These are phyloP conservation scores for Sakesphorus luctuosus DNA, from an alignment of 2,113 vertebrate genomes.

Conservation along the genomic window DNA sequence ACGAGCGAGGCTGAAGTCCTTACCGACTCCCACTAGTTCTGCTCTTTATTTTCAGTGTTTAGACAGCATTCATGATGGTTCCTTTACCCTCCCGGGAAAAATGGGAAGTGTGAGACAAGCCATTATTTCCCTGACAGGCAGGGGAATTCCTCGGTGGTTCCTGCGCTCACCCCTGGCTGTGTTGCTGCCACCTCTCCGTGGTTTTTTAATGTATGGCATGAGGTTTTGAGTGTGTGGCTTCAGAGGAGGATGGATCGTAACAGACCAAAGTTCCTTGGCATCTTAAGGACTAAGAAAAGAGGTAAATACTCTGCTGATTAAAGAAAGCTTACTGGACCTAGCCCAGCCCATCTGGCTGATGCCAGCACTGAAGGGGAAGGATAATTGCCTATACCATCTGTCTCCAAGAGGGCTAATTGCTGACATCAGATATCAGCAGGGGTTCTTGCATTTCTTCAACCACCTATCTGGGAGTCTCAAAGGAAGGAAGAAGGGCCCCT, in stretches of 20 bases:
- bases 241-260: background rate
- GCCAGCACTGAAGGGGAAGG: slow-evolving; percentile 49
- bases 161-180: background rate
- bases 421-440: slow-evolving; percentile 61
- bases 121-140: background rate
- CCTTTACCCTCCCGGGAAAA: background rate
- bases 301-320: slow-evolving; percentile 45
- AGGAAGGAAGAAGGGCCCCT: background rate
- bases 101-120: background rate
- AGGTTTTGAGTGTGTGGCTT: background rate
- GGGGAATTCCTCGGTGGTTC: background rate
- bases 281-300: slow-evolving; percentile 16
- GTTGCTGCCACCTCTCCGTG: background rate
- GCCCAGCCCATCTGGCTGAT: slow-evolving; percentile 64
- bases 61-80: background rate
- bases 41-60: background rate
- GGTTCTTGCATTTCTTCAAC: slow-evolving; percentile 37
- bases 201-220: background rate
- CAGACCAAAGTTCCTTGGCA: background rate
- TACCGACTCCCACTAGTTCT: background rate
- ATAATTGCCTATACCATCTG: slow-evolving; percentile 66
- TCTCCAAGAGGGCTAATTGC: slow-evolving; percentile 63
- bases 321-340: slow-evolving; percentile 68
- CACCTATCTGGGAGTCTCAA: slow-evolving; percentile 18
- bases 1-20: background rate